A percentile compares a stretch with the other conserved stretches of the same genome.
Evolutionary conservation across 2,113 vertebrate species (phyloP).

Genomic region (Chitala chitala): DNA sequence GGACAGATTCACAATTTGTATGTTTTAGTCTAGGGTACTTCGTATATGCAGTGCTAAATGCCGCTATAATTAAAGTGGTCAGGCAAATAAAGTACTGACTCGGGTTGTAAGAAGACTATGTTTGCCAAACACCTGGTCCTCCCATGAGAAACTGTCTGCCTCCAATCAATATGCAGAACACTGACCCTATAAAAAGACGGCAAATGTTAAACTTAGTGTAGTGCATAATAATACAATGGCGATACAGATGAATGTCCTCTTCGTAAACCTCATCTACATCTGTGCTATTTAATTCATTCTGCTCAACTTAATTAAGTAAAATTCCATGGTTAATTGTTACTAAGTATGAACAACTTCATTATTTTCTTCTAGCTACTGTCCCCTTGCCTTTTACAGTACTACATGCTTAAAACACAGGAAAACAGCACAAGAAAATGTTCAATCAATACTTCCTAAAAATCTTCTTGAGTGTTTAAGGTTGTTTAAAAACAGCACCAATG

Average conservation of each 20-base stretch:
- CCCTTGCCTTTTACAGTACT: neutral
- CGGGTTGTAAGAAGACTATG: slow-evolving; percentile 20
- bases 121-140: slow-evolving; percentile 24
- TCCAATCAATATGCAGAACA: slow-evolving; percentile 28
- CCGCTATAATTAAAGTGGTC: slow-evolving; percentile 30
- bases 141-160: slow-evolving; percentile 20
- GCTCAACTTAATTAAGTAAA: slow-evolving; percentile 16
- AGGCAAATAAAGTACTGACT: slow-evolving; percentile 17
- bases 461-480: too few relatives aligned
- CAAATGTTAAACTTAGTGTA: slow-evolving; percentile 24
- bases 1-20: slow-evolving; percentile 8
- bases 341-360: neutral
- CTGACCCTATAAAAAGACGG: slow-evolving; percentile 23
- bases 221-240: slow-evolving; percentile 24
- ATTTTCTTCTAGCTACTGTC: too few relatives aligned
- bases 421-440: neutral
- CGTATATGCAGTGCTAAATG: slow-evolving; percentile 25
- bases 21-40: slow-evolving; percentile 3
- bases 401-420: neutral
- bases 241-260: slow-evolving; percentile 2
- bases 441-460: too few relatives aligned
- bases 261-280: slow-evolving; percentile 20
- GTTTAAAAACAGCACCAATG: too few relatives aligned
- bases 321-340: slow-evolving; percentile 8
- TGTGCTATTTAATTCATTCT: slow-evolving; percentile 21